Evolutionary conservation across 2,888 invertebrate genomes (phyloP), one percentile per base, ranked within the genome.

Genomic region (Aspidiotus rigidus): DNA sequence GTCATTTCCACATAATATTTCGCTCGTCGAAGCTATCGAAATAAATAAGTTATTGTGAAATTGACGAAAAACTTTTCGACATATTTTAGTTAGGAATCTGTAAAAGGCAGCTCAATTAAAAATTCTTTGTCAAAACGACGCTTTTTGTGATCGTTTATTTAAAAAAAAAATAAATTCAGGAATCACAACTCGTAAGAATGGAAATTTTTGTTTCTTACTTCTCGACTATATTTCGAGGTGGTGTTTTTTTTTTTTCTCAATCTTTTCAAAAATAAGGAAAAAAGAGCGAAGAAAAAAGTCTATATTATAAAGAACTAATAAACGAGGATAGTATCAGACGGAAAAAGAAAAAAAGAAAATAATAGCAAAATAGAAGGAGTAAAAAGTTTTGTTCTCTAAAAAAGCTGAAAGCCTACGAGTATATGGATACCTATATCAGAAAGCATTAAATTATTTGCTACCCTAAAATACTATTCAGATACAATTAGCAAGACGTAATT

Each of bases 401-500:
- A 49, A 49, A 49, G 10, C n/a, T n/a, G 49, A 28, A 28, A 28
- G 11, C 49, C 49, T 49, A n/a, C n/a, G n/a, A n/a, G n/a, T n/a
- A n/a, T 49, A n/a, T 49, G 11, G 49, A 49, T 49, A n/a, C n/a
- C n/a, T n/a, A n/a, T 13, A 49, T 49, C n/a, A 49, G n/a, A 49
- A 49, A n/a, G n/a, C 49, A 49, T 49, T 49, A 28, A 28, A 28
- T 28, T 28, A 49, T n/a, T 11, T 6, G 49, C 49, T 13, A 6
- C n/a, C n/a, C n/a, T 49, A 3, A 49, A 49, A 28, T n/a, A n/a
- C 10, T 3, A 49, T n/a, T n/a, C 49, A n/a, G 11, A 49, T 15
- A 42, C 44, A 44, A 66, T 66, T 66, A 66, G 10, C 16, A 28
- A 10, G 9, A 59, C 28, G 44, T 57, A 42, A 57, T 57, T 42